Conservation (phyloP, 92 coral and sea anemone species). For the Heteractis magnifica region DNA sequence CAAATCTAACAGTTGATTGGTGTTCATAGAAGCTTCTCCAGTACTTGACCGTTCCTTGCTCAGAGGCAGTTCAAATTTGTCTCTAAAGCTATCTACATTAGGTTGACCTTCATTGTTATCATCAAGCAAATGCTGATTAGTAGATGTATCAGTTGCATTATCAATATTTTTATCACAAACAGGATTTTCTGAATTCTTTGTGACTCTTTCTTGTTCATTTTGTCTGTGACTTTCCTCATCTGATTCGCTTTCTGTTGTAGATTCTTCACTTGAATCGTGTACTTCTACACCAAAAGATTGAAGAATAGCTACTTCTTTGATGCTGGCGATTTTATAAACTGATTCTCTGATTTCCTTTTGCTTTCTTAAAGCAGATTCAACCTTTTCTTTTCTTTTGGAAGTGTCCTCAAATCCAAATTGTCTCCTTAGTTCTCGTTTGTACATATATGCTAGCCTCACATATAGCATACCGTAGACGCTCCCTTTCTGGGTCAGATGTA, state of each 20-base stretch:
- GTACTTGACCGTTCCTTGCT: constrained; percentile 28
- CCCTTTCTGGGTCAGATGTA: constrained; percentile 41
- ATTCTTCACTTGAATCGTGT: constrained; percentile 24
- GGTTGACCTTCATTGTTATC: constrained; percentile 23
- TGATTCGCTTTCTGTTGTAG: constrained; percentile 38
- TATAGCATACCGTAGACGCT: constrained; percentile 36
- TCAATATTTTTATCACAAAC: background rate
- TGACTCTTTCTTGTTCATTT: constrained; percentile 30
- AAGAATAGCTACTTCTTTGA: constrained; percentile 43
- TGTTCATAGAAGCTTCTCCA: constrained; percentile 20
- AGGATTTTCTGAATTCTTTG: constrained; percentile 12
- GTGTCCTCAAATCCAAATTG: constrained; percentile 39
- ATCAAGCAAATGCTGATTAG: constrained; percentile 29
- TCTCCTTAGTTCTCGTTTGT: constrained; percentile 21
- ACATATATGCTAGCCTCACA: constrained; percentile 38
- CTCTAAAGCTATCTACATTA: constrained; percentile 16
- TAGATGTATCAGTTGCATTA: background rate
- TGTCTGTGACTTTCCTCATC: constrained; percentile 30
- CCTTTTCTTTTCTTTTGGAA: constrained; percentile 25
- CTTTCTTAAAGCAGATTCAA: constrained; percentile 37
- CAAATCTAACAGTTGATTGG: constrained; percentile 28
- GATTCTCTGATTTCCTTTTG: constrained; percentile 39
- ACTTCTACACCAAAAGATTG: constrained; percentile 39
- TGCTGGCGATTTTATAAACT: constrained; percentile 29
- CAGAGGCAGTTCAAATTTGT: constrained; percentile 30